A percentile compares a stretch with the other conserved stretches of the same genome.
Evolutionary conservation across 1,140 invertebrate genomes (phyloP).

Genomic region (Caerostris darwini): DNA sequence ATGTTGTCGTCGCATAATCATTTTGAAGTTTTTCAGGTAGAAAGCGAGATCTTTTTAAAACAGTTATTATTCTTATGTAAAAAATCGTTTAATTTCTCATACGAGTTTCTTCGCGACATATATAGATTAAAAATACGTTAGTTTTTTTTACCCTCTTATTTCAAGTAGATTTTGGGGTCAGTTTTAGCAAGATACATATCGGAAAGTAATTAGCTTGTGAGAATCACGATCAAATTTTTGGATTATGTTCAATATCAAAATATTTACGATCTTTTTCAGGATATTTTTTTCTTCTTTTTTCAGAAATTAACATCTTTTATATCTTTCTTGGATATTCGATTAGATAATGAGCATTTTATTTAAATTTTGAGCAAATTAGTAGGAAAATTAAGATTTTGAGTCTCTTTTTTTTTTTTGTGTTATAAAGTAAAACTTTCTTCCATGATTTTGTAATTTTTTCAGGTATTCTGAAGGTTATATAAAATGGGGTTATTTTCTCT

Average conservation of each 20-base stretch:
- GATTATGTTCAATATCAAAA: neutral
- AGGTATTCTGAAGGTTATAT: no score
- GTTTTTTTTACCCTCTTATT: conserved; percentile 23
- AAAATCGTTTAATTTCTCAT: neutral
- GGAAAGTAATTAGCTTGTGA: conserved; percentile 29
- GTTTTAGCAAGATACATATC: neutral
- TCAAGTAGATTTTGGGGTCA: neutral
- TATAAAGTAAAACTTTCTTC: no score
- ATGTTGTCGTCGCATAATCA: neutral
- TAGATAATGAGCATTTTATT: neutral
- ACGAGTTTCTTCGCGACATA: neutral
- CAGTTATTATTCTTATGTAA: neutral
- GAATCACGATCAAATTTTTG: neutral
- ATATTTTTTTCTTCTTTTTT: neutral
- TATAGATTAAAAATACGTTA: neutral
- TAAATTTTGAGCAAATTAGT: neutral
- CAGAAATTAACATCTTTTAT: neutral
- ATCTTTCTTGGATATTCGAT: neutral
- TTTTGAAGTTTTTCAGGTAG: neutral
- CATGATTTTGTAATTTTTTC: no score
- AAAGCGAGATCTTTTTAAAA: neutral
- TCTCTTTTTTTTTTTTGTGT: no score
- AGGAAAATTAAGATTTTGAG: neutral
- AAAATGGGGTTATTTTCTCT: no score
- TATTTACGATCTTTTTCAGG: neutral